A percentile compares a stretch with the other conserved stretches of the same genome.
Evolutionary conservation across 2,888 invertebrate genomes (phyloP).

Genomic region (Rhopalosiphum nymphaeae): DNA sequence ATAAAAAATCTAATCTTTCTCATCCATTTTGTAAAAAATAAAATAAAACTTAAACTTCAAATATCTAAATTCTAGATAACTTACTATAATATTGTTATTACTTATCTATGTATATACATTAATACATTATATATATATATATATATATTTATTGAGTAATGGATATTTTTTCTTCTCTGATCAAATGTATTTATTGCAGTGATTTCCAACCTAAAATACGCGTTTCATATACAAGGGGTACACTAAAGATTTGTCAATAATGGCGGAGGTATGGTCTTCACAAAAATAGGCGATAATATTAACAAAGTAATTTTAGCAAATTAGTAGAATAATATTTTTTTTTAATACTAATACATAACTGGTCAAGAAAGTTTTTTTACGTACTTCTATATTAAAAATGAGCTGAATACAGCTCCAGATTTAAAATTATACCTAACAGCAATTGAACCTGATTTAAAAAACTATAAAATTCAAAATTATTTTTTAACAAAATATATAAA

Average conservation of each 20-base stretch:
- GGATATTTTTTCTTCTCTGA: no score
- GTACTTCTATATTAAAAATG: background rate
- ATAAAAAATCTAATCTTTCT: no score
- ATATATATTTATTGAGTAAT: no score
- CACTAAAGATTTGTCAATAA: background rate
- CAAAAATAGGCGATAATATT: background rate
- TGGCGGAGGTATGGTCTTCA: background rate
- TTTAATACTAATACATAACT: background rate
- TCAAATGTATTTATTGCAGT: background rate
- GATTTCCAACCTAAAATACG: background rate
- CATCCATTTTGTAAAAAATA: no score
- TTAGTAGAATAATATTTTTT: background rate
- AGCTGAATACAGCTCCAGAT: background rate
- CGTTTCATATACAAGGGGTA: background rate
- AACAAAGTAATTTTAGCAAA: background rate
- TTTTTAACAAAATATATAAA: background rate
- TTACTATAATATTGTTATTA: no score
- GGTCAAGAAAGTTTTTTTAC: background rate
- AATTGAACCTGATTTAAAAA: background rate
- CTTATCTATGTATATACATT: no score
- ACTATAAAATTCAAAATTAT: background rate
- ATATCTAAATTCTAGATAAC: no score
- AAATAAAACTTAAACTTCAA: no score
- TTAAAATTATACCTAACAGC: background rate
- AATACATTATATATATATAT: no score